A percentile compares a stretch with the other conserved stretches of the same genome.
Conservation (phyloP, 2,888 invertebrate genomes). For the Griposia aprilina region DNA sequence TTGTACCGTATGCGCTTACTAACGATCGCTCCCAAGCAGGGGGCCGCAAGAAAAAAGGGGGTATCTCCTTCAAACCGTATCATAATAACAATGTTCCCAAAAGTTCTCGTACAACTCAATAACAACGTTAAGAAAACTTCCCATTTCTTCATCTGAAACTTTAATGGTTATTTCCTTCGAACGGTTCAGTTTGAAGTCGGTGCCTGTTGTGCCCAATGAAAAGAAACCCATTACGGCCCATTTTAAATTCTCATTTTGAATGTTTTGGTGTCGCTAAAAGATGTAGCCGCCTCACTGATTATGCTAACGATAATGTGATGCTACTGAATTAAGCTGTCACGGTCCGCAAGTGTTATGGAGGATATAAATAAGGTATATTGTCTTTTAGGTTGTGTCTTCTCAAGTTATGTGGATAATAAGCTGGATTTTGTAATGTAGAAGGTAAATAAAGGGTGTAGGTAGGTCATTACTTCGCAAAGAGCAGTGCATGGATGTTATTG, state of each 20-base stretch:
- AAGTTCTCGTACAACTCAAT: slow-evolving; percentile 58
- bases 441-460: neutral
- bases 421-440: slow-evolving; percentile 33
- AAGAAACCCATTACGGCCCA: slow-evolving; percentile 73
- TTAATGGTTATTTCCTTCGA: slow-evolving; percentile 57
- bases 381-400: slow-evolving; percentile 27
- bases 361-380: slow-evolving; percentile 52
- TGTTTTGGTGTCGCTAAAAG: slow-evolving; percentile 69
- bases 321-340: slow-evolving; percentile 61
- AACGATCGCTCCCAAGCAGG: slow-evolving; percentile 8
- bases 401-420: slow-evolving; percentile 38
- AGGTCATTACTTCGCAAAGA: neutral
- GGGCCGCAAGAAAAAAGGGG: slow-evolving; percentile 12
- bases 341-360: slow-evolving; percentile 47
- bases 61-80: slow-evolving; percentile 35
- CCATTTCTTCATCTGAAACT: slow-evolving; percentile 60
- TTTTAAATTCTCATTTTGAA: slow-evolving; percentile 73
- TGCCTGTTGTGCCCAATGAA: slow-evolving; percentile 63
- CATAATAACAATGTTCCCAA: slow-evolving; percentile 45
- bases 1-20: neutral
- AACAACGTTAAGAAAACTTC: slow-evolving; percentile 53
- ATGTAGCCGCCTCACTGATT: slow-evolving; percentile 76
- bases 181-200: slow-evolving; percentile 47
- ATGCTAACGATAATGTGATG: slow-evolving; percentile 80
- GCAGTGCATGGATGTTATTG: neutral